A percentile compares a stretch with the other conserved stretches of the same genome.
Conservation (phyloP, 1,140 invertebrate genomes). For the Popillia japonica region DNA sequence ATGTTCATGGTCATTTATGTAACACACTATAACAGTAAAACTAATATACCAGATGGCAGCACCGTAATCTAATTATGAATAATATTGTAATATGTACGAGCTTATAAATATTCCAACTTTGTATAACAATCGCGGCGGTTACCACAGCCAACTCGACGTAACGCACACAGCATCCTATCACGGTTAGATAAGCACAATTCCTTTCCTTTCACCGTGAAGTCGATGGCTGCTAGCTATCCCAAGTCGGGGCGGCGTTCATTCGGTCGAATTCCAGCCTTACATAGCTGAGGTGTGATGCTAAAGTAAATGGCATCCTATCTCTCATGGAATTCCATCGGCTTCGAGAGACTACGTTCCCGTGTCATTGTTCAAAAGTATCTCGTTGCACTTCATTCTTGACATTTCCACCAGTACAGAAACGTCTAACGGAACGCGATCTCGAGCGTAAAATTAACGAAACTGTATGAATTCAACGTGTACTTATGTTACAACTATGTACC, state of each 20-base stretch:
- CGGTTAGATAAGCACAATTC: background rate
- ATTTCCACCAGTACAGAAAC: background rate
- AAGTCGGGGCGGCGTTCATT: background rate
- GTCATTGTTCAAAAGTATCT: slow-evolving; percentile 29
- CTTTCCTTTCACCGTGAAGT: slow-evolving; percentile 9
- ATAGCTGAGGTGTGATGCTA: background rate
- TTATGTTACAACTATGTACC: background rate
- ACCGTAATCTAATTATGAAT: too few relatives aligned
- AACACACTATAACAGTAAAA: background rate
- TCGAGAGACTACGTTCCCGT: background rate
- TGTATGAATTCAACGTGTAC: background rate
- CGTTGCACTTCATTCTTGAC: slow-evolving; percentile 33
- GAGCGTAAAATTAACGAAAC: slow-evolving; percentile 25
- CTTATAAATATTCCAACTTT: background rate
- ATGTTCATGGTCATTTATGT: slow-evolving; percentile 12
- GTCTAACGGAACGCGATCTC: background rate
- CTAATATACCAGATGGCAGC: background rate
- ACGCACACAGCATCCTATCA: background rate
- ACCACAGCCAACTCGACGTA: background rate
- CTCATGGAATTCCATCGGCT: background rate
- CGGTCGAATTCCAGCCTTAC: background rate
- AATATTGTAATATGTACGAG: too few relatives aligned
- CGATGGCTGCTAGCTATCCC: background rate
- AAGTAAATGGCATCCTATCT: background rate
- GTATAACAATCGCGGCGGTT: background rate